A percentile compares a stretch with the other conserved stretches of the same genome.
These are phyloP conservation scores for Cephus rjabovi DNA, from an alignment of 2,888 invertebrate genomes.

Conservation along the genomic window DNA sequence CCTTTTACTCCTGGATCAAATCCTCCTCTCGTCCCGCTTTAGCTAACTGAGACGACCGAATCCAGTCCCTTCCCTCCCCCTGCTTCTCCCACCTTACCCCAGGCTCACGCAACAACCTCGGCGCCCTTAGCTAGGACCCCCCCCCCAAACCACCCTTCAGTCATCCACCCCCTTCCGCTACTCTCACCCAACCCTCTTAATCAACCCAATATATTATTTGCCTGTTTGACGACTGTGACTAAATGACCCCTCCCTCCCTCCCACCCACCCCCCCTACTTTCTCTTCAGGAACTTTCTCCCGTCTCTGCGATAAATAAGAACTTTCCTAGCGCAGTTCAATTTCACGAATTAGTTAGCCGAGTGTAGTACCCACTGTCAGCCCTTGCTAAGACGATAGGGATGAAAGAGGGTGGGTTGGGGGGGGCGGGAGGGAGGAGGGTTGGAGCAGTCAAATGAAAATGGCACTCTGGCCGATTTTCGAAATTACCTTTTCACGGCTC, in stretches of 20 bases:
- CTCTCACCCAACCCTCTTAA: conserved; percentile 9
- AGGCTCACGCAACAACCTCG: background rate
- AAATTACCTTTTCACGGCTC: background rate
- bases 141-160: background rate
- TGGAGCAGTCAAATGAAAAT: background rate
- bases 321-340: conserved; percentile 1
- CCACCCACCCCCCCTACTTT: too few species aligned
- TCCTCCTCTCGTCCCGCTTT: background rate
- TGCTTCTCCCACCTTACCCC: background rate
- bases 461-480: background rate
- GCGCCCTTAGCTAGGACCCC: background rate
- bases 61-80: background rate
- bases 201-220: conserved; percentile 25
- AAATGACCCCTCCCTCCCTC: conserved; percentile 1
- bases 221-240: conserved; percentile 23
- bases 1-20: background rate
- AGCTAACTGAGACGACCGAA: background rate
- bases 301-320: conserved; percentile 3
- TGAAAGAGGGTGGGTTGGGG: too few species aligned
- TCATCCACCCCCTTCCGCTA: background rate
- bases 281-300: background rate
- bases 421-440: too few species aligned
- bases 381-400: background rate
- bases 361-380: background rate
- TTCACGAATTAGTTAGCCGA: conserved; percentile 1